Conservation (phyloP, 1,140 invertebrate species). For the Atopsyche davidsoni region DNA sequence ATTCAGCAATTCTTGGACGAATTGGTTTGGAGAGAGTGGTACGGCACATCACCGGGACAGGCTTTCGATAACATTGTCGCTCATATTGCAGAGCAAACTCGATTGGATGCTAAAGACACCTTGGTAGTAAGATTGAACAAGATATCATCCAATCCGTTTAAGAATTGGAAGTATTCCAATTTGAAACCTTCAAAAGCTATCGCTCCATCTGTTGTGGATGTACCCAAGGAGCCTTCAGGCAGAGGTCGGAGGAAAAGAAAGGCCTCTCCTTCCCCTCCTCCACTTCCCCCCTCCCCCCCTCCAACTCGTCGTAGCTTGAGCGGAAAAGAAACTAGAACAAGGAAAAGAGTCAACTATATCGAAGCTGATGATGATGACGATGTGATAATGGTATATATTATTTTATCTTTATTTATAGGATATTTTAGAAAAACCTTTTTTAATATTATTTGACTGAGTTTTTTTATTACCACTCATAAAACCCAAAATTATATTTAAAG, state of each 20-base stretch:
- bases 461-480: slow-evolving; percentile 4
- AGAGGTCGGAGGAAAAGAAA: slow-evolving; percentile 29
- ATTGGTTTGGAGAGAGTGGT: slow-evolving; percentile 70
- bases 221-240: slow-evolving; percentile 33
- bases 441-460: slow-evolving; percentile 4
- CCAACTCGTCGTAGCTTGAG: slow-evolving; percentile 8
- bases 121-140: slow-evolving; percentile 55
- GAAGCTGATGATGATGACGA: slow-evolving; percentile 28
- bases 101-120: slow-evolving; percentile 42
- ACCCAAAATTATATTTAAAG: too few relatives aligned
- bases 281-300: slow-evolving; percentile 21
- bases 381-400: slow-evolving; percentile 17
- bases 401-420: not conserved
- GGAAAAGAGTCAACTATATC: slow-evolving; percentile 27
- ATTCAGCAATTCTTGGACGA: slow-evolving; percentile 88
- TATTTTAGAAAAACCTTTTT: not conserved
- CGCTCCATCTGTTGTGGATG: slow-evolving; percentile 19
- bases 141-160: slow-evolving; percentile 72
- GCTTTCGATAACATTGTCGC: slow-evolving; percentile 75
- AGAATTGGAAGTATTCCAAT: slow-evolving; percentile 64
- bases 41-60: slow-evolving; percentile 64
- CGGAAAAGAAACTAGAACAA: slow-evolving; percentile 25
- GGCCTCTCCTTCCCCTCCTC: slow-evolving; percentile 24
- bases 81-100: slow-evolving; percentile 74
- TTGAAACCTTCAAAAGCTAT: slow-evolving; percentile 32